A percentile compares a stretch with the other conserved stretches of the same genome.
These are phyloP conservation scores for Melitaea cinxia DNA, from an alignment of 1,140 invertebrate species.

Conservation along the genomic window DNA sequence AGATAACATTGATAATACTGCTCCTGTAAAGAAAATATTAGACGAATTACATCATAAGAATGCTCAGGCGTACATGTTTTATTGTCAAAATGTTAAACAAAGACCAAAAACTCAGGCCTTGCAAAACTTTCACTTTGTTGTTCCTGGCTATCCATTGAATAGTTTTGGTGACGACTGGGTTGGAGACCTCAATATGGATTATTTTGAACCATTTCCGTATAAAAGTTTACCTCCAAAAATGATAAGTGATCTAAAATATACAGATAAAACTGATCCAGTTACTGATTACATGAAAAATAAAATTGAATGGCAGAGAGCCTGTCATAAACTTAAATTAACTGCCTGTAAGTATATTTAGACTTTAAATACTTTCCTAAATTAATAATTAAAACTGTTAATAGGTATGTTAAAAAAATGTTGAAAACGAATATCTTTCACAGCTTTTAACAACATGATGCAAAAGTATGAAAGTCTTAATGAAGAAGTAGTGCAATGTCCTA, in stretches of 20 bases:
- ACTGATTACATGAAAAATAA: slow-evolving; percentile 54
- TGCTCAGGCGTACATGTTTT: slow-evolving; percentile 53
- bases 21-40: slow-evolving; percentile 52
- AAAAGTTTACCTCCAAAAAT: slow-evolving; percentile 65
- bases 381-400: not conserved
- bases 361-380: too few species aligned
- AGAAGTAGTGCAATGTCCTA: slow-evolving; percentile 61
- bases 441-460: slow-evolving; percentile 32
- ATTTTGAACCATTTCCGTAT: slow-evolving; percentile 64
- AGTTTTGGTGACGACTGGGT: slow-evolving; percentile 65
- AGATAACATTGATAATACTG: slow-evolving; percentile 52
- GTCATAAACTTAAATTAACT: slow-evolving; percentile 33
- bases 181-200: slow-evolving; percentile 54
- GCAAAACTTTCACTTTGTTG: slow-evolving; percentile 45
- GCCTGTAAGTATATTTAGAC: slow-evolving; percentile 45
- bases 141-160: slow-evolving; percentile 62
- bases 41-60: slow-evolving; percentile 51
- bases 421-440: slow-evolving; percentile 20
- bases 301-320: slow-evolving; percentile 50
- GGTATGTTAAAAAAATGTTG: too few species aligned
- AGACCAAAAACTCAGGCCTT: slow-evolving; percentile 32
- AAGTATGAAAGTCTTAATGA: slow-evolving; percentile 58
- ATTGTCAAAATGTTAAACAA: slow-evolving; percentile 47
- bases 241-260: slow-evolving; percentile 50
- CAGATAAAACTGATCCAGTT: slow-evolving; percentile 58